Evolutionary conservation across 2,797 vertebrate species (phyloP).

Genomic region (Alauda arvensis): DNA sequence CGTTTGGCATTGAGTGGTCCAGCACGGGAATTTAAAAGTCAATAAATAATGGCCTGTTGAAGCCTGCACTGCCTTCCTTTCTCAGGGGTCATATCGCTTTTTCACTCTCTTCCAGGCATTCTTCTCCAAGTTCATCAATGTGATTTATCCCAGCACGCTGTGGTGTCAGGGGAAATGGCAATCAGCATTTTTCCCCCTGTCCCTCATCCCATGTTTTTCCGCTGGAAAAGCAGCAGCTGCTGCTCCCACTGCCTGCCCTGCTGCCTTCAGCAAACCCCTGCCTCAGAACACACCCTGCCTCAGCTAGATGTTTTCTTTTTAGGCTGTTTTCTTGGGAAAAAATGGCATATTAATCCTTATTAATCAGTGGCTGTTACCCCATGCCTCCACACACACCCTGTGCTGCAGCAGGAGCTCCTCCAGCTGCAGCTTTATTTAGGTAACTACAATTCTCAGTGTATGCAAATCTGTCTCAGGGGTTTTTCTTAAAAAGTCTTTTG

Average conservation of each 20-base stretch:
- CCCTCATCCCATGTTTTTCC: slow-evolving; percentile 5
- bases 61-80: slow-evolving; percentile 22
- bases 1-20: neutral
- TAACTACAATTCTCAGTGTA: neutral
- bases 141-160: slow-evolving; percentile 31
- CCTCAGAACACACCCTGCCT: neutral
- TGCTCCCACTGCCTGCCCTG: neutral
- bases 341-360: neutral
- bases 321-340: neutral
- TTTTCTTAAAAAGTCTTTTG: neutral
- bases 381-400: fast-evolving
- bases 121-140: slow-evolving; percentile 41
- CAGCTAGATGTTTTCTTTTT: neutral
- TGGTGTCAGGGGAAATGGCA: slow-evolving; percentile 33
- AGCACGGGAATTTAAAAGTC: neutral
- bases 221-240: neutral
- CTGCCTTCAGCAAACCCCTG: neutral
- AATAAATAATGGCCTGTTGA: neutral
- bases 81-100: slow-evolving; percentile 3
- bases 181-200: slow-evolving; percentile 6
- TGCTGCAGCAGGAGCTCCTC: neutral
- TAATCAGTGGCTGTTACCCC: neutral
- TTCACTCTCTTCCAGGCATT: slow-evolving; percentile 55
- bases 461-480: neutral
- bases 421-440: neutral